A percentile compares a stretch with the other conserved stretches of the same genome.
Conservation (phyloP, 2,797 vertebrate genomes). For the Sebastes paucispinis region DNA sequence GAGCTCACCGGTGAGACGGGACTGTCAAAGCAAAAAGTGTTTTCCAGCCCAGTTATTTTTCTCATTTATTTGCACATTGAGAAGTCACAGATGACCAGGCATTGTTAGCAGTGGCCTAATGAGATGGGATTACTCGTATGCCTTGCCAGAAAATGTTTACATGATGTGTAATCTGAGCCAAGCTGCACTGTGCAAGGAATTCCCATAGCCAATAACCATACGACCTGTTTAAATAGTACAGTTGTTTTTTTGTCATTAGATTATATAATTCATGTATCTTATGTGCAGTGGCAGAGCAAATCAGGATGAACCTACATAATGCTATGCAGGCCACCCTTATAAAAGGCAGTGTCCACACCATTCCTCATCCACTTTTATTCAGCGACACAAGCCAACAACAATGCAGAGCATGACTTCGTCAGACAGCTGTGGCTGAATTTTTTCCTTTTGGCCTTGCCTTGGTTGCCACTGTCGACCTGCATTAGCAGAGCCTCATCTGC, state of each 20-base stretch:
- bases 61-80: constrained; percentile 45
- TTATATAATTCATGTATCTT: background rate
- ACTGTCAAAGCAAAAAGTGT: constrained; percentile 38
- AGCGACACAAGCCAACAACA: background rate
- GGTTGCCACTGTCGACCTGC: background rate
- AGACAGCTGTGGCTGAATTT: background rate
- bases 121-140: constrained; percentile 46
- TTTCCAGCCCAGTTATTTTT: constrained; percentile 53
- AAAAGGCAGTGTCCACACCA: background rate
- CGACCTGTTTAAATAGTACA: background rate
- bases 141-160: constrained; percentile 56
- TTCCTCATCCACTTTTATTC: background rate
- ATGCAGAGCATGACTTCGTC: background rate
- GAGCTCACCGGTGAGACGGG: constrained; percentile 17
- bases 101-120: constrained; percentile 61
- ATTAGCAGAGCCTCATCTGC: constrained; percentile 13
- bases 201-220: constrained; percentile 1
- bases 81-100: constrained; percentile 61
- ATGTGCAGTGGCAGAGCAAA: background rate
- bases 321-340: background rate
- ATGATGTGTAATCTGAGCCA: constrained; percentile 45
- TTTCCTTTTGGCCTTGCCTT: background rate
- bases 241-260: background rate
- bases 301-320: background rate
- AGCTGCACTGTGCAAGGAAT: constrained; percentile 29